Conservation (phyloP, 2,888 invertebrate genomes). For the Tenthredo livida region DNA sequence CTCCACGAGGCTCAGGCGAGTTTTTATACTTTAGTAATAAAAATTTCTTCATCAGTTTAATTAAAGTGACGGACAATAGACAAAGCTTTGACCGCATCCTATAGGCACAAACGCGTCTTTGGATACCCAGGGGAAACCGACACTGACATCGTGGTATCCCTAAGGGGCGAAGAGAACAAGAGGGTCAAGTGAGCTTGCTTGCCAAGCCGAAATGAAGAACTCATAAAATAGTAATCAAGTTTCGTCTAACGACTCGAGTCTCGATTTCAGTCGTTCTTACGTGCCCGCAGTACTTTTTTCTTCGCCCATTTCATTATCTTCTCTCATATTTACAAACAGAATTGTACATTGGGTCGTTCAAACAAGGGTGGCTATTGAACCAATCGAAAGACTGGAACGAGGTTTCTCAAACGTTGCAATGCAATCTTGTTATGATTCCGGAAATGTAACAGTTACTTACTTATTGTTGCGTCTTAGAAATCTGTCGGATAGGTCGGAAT, state of each 20-base stretch:
- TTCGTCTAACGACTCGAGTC: constrained; percentile 35
- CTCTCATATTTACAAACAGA: constrained; percentile 1
- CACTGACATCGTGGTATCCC: background rate
- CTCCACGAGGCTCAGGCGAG: background rate
- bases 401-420: background rate
- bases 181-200: constrained; percentile 13
- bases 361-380: background rate
- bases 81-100: background rate
- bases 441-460: background rate
- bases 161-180: background rate
- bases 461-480: background rate
- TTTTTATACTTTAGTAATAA: constrained; percentile 5
- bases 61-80: constrained; percentile 18
- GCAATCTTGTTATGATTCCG: background rate
- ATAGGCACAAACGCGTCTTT: constrained; percentile 7
- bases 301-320: background rate
- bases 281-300: background rate
- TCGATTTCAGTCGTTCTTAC: constrained; percentile 18
- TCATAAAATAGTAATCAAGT: constrained; percentile 43
- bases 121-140: constrained; percentile 1
- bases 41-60: constrained; percentile 18
- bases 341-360: background rate
- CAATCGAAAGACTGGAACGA: background rate
- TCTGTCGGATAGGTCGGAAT: background rate
- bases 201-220: constrained; percentile 33